Evolutionary conservation across 2,113 vertebrate species (phyloP), one percentile per base, ranked within the genome.

Genomic region (Eulemur macaco): DNA sequence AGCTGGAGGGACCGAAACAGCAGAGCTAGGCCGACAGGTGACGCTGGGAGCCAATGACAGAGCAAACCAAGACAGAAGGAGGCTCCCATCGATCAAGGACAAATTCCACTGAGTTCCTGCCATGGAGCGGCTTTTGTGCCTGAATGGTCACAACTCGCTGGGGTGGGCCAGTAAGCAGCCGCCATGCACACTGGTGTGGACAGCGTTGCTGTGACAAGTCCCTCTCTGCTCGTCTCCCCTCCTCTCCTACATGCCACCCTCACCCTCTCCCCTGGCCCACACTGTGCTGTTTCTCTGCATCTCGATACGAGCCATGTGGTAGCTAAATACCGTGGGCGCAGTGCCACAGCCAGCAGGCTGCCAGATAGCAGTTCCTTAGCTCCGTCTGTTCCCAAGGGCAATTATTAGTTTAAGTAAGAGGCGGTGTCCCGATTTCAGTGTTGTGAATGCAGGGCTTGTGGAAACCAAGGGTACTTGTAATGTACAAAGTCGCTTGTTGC

Each of bases 181-280:
- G 2, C 58, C 31, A 3, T 11, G 60, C 13, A 15, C 6, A 1
- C 29, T 1, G 5, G 0, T 13, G 8, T 29, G 71, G 34, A 2
- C 77, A 1, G 0, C 0, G 5, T 12, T 17, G 6, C 50, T 23
- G 5, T 15, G 34, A 54, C 25, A 8, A 23, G 11, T 4, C 82
- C 37, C 86, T 52, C 31, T 54, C 11, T 27, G 50, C 60, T 66
- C 21, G 1, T 25, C n/a, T 39, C 6, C 0, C 10, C 58, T 56
- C 31, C 56, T 76, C 80, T 37, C 23, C 60, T 17, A 0, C 3
- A 1, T 4, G 63, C 6, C 6, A 0, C n/a, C 29, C 77, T n/a
- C 21, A 9, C 52, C 58, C n/a, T 74, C 74, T 47, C 77, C 37
- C 21, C 10, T 18, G 34, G 29, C 13, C 27, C 29, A 13, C 7